phyloP scores from a whole-genome alignment of 2,797 vertebrate species.

The Thripadectes ignobilis region DNA sequence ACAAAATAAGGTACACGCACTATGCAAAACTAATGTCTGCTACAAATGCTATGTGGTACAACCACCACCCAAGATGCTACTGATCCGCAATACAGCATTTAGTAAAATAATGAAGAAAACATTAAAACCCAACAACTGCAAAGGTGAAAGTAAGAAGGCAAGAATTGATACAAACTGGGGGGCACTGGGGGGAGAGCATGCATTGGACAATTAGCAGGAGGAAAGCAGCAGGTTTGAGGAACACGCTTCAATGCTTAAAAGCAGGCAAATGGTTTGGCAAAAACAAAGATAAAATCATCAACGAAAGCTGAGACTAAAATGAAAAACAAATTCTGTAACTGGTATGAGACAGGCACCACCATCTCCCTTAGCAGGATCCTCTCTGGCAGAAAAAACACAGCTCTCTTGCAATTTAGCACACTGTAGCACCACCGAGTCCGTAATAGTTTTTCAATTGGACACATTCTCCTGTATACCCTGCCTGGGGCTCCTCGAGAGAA shows the following conservation, averaged over 20 bases:
- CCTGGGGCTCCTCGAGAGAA: slow-evolving; percentile 61
- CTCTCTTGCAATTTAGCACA: slow-evolving; percentile 44
- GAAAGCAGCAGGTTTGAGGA: neutral
- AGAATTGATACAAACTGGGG: neutral
- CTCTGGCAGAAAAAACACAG: neutral
- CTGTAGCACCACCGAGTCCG: neutral
- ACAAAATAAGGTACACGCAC: slow-evolving; percentile 39
- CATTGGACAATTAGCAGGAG: accelerated
- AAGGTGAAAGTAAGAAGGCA: neutral
- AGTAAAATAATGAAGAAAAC: slow-evolving; percentile 54
- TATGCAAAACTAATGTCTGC: slow-evolving; percentile 51
- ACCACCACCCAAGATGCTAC: slow-evolving; percentile 62
- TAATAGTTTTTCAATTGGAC: slow-evolving; percentile 72
- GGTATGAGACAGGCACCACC: neutral
- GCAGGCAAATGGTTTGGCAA: neutral
- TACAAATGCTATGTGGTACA: slow-evolving; percentile 38
- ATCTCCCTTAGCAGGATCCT: neutral
- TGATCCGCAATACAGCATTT: slow-evolving; percentile 44
- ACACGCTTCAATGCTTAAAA: neutral
- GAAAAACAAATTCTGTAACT: neutral
- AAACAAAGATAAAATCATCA: neutral
- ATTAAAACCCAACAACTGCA: neutral
- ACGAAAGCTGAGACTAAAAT: neutral
- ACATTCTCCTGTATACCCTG: slow-evolving; percentile 52
- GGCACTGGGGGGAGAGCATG: accelerated